Evolutionary conservation across 37 sponge, comb jelly and placozoan species (phyloP).

Genomic region (Oscarella lobularis): DNA sequence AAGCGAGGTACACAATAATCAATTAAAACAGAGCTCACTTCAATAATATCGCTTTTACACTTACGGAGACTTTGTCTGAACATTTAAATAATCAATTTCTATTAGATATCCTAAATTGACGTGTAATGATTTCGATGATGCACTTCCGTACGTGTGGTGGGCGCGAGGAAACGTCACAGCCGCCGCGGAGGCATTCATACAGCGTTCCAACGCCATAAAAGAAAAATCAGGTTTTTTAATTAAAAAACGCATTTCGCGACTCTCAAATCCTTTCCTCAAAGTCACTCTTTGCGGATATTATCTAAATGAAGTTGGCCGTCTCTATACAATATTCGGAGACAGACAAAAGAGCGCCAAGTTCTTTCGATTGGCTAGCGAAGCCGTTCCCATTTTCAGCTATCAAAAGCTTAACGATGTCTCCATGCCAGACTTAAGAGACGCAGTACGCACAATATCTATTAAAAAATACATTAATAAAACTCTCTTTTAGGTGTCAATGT

Average conservation of each 20-base stretch:
- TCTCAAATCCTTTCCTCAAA: neutral
- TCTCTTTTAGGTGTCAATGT: neutral
- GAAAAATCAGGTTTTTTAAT: neutral
- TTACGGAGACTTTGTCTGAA: too few species aligned
- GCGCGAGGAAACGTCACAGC: neutral
- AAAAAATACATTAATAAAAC: too few species aligned
- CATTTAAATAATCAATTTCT: too few species aligned
- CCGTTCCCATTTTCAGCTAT: neutral
- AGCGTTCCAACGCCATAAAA: neutral
- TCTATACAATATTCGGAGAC: neutral
- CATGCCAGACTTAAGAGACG: too few species aligned
- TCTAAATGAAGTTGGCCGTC: slow-evolving; percentile 1
- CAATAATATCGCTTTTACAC: too few species aligned
- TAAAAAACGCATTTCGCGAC: neutral
- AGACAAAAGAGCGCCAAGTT: neutral
- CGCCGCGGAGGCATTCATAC: neutral
- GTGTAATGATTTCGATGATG: neutral
- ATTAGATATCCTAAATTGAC: neutral
- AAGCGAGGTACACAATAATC: too few species aligned
- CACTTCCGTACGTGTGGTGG: neutral
- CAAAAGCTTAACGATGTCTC: too few species aligned
- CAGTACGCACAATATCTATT: too few species aligned
- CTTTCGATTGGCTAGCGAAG: slow-evolving; percentile 1
- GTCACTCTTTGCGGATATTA: neutral
- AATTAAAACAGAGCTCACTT: too few species aligned